A percentile compares a stretch with the other conserved stretches of the same genome.
phyloP scores from a whole-genome alignment of 2,888 invertebrate species.

The Drosophila paranaensis region DNA sequence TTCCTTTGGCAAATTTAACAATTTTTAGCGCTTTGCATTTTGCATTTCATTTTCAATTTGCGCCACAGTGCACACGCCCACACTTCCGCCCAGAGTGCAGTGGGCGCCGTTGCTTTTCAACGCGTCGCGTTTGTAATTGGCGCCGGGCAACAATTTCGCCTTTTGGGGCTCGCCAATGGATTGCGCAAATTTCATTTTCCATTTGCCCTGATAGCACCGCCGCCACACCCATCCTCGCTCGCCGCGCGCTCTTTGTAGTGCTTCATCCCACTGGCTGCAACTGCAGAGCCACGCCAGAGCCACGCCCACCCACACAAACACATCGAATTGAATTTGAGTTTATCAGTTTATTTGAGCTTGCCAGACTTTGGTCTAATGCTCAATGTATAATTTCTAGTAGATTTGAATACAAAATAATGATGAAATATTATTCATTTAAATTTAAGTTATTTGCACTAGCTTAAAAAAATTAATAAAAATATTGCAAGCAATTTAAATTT shows the following conservation, averaged over 20 bases:
- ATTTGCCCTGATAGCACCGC: slow-evolving; percentile 10
- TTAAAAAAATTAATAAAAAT: too few relatives aligned
- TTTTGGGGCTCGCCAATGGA: slow-evolving; percentile 35
- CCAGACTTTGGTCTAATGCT: not conserved
- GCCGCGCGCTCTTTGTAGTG: not conserved
- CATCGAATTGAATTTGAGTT: slow-evolving; percentile 55
- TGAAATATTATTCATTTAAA: too few relatives aligned
- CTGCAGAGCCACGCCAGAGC: slow-evolving; percentile 9
- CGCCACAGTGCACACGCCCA: slow-evolving; percentile 6
- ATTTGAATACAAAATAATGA: too few relatives aligned
- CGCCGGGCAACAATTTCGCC: slow-evolving; percentile 48
- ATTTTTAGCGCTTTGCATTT: slow-evolving; percentile 44
- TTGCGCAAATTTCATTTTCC: slow-evolving; percentile 58
- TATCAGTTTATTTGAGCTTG: slow-evolving; percentile 63
- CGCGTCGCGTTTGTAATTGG: slow-evolving; percentile 52
- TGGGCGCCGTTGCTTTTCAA: slow-evolving; percentile 13
- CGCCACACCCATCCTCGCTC: not conserved
- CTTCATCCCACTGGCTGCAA: not conserved
- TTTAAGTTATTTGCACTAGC: too few relatives aligned
- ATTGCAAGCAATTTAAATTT: too few relatives aligned
- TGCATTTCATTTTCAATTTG: slow-evolving; percentile 65
- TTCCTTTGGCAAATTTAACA: slow-evolving; percentile 26
- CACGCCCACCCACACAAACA: slow-evolving; percentile 18
- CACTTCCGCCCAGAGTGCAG: slow-evolving; percentile 1
- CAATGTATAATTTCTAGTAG: too few relatives aligned